Percentiles rank a stretch among this genome's conserved stretches.
Evolutionary conservation across 2,888 invertebrate species (phyloP).

Genomic region (Notodonta dromedarius): DNA sequence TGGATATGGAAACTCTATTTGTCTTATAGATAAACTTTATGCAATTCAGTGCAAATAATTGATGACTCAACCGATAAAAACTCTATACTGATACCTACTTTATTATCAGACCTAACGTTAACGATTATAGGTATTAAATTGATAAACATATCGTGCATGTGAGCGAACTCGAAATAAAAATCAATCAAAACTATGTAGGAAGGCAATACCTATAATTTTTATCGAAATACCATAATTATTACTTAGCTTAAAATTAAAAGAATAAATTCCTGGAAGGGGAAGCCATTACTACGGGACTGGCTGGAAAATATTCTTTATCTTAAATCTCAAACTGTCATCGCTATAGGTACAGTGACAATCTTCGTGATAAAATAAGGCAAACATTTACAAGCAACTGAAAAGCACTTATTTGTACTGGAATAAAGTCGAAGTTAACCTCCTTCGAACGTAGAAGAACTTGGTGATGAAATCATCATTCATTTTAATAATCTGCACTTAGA

Average conservation of each 20-base stretch:
- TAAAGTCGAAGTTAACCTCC: neutral
- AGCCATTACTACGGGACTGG: neutral
- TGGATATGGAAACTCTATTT: too few species aligned
- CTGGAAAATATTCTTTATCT: neutral
- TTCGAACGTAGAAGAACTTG: neutral
- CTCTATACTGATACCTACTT: too few species aligned
- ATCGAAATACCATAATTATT: too few species aligned
- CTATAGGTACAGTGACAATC: neutral
- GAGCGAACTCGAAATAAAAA: too few species aligned
- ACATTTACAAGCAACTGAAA: neutral
- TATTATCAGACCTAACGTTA: too few species aligned
- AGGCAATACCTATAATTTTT: too few species aligned
- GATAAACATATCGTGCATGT: too few species aligned
- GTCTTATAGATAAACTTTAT: neutral
- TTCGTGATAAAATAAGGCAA: neutral
- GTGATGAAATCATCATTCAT: neutral
- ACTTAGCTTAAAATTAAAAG: too few species aligned
- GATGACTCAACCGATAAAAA: too few species aligned
- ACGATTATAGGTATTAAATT: too few species aligned
- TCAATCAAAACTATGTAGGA: too few species aligned
- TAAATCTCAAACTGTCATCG: neutral
- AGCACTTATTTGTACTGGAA: neutral
- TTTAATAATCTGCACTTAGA: neutral
- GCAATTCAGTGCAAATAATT: neutral
- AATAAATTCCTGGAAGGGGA: too few species aligned